Conservation (phyloP, 2,888 invertebrate species). For the Herminia tarsipennalis region DNA sequence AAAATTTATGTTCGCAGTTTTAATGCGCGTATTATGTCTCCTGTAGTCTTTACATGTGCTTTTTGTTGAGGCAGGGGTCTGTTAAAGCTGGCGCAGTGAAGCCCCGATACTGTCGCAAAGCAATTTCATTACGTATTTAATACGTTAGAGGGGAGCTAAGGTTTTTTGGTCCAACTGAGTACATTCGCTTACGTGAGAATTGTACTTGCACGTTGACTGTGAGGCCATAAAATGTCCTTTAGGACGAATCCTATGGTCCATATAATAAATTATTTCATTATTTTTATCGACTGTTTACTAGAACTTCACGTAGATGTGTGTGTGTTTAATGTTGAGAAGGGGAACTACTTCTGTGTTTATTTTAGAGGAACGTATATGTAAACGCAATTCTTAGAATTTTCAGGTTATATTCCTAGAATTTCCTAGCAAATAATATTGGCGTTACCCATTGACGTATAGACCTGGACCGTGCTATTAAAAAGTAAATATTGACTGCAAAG, state of each 20-base stretch:
- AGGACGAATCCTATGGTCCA: conserved; percentile 29
- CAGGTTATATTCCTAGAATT: no score
- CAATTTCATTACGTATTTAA: conserved; percentile 45
- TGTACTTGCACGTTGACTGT: conserved; percentile 30
- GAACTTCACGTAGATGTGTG: conserved; percentile 10
- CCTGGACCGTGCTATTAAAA: no score
- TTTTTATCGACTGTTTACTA: conserved; percentile 44
- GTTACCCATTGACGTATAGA: no score
- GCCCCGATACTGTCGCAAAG: conserved; percentile 24
- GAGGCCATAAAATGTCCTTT: conserved; percentile 38
- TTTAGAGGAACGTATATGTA: no score
- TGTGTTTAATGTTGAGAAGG: conserved; percentile 5
- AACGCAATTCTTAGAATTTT: no score
- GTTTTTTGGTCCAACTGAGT: conserved; percentile 25
- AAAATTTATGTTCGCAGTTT: conserved; percentile 79
- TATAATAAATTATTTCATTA: conserved; percentile 44
- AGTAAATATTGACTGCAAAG: no score
- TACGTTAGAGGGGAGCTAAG: conserved; percentile 31
- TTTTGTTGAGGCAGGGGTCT: conserved; percentile 11
- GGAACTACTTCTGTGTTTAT: no score
- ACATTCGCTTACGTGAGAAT: conserved; percentile 37
- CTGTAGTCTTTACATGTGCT: conserved; percentile 61
- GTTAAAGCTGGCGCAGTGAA: conserved; percentile 8
- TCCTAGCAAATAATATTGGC: no score
- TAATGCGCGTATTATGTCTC: conserved; percentile 73